A percentile compares a stretch with the other conserved stretches of the same genome.
Conservation (phyloP, 2,113 vertebrate genomes). For the Dipodomys spectabilis region DNA sequence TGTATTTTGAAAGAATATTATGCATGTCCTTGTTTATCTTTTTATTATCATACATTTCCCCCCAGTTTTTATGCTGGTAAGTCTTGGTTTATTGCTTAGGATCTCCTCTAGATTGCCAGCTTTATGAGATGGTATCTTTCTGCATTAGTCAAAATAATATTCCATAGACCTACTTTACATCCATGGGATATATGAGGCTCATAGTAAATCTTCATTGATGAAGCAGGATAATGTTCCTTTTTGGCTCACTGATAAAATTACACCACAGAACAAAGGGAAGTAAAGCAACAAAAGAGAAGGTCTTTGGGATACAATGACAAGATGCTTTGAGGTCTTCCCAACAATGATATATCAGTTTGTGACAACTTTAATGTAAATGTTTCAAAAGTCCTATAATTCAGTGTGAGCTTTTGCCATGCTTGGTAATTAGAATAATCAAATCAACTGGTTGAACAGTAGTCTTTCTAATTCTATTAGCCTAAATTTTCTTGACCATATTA, state of each 20-base stretch:
- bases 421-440: background rate
- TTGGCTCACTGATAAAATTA: background rate
- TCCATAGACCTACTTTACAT: background rate
- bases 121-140: background rate
- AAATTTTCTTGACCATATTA: background rate
- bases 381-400: background rate
- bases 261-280: background rate
- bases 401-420: too few species aligned
- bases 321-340: background rate
- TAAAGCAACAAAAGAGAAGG: background rate
- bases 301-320: background rate
- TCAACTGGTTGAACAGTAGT: background rate
- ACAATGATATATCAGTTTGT: background rate
- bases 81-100: background rate
- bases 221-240: background rate
- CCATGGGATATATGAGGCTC: background rate
- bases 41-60: background rate
- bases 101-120: background rate
- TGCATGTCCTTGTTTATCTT: background rate
- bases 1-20: background rate
- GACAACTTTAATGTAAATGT: background rate
- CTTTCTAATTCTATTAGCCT: background rate
- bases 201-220: background rate
- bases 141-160: background rate
- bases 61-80: background rate